These are phyloP conservation scores for Phenganax marumi DNA, from an alignment of 92 coral and sea anemone genomes.

Conservation along the genomic window DNA sequence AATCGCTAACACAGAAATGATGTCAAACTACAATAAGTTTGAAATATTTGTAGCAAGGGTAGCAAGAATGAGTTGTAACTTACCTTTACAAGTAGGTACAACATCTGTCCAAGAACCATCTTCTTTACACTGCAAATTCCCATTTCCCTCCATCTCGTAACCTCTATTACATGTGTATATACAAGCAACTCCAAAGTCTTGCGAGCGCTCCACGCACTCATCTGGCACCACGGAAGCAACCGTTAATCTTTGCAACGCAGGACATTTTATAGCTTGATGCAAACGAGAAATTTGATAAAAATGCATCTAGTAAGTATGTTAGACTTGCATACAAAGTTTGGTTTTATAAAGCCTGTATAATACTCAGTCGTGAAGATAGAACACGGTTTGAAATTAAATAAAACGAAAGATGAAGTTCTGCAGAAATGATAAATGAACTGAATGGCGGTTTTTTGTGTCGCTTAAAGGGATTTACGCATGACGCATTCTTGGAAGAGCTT, in stretches of 20 bases:
- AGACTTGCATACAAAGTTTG: too few relatives aligned
- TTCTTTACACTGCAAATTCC: conserved; percentile 66
- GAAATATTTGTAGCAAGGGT: neutral
- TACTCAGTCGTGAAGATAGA: too few relatives aligned
- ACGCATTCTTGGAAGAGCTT: too few relatives aligned
- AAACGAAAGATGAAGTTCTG: too few relatives aligned
- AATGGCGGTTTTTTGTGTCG: too few relatives aligned
- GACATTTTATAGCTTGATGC: conserved; percentile 73
- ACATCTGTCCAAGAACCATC: conserved; percentile 81
- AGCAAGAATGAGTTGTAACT: neutral
- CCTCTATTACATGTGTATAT: conserved; percentile 76
- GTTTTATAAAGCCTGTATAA: too few relatives aligned
- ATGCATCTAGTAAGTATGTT: neutral
- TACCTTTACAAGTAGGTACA: conserved; percentile 86
- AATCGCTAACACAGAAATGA: neutral
- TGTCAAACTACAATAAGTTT: neutral
- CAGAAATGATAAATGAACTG: too few relatives aligned
- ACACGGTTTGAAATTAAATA: too few relatives aligned
- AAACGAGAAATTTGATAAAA: conserved; percentile 8
- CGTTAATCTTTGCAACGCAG: conserved; percentile 74
- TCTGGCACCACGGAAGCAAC: conserved; percentile 74
- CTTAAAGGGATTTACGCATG: too few relatives aligned
- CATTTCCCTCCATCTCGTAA: conserved; percentile 61
- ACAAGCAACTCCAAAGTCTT: conserved; percentile 72
- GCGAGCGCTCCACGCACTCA: conserved; percentile 78